These are phyloP conservation scores for Coluber constrictor DNA, from an alignment of 2,797 vertebrate genomes.

Conservation along the genomic window DNA sequence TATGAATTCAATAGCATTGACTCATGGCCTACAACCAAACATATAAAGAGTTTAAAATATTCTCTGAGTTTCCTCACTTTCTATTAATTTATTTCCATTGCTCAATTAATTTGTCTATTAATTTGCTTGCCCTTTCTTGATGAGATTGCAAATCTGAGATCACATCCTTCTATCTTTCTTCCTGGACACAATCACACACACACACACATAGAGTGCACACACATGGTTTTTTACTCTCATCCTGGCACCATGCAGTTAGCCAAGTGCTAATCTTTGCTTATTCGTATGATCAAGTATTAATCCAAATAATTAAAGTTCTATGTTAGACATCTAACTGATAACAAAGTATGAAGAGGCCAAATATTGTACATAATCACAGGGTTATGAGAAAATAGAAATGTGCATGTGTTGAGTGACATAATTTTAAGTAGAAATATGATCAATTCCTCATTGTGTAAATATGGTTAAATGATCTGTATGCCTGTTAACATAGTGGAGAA, in stretches of 20 bases:
- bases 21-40: background rate
- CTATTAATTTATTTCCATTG: background rate
- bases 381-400: background rate
- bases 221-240: background rate
- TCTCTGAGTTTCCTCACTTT: background rate
- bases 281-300: background rate
- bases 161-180: background rate
- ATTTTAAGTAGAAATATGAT: background rate
- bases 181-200: fast-evolving
- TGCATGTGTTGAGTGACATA: background rate
- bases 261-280: background rate
- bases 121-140: background rate
- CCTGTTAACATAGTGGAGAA: background rate
- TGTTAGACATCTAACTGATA: background rate
- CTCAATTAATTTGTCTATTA: background rate
- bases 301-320: background rate
- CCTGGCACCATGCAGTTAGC: background rate
- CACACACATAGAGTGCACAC: background rate
- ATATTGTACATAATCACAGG: background rate
- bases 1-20: background rate
- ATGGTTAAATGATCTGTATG: background rate
- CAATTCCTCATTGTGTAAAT: background rate
- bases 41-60: background rate
- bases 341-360: background rate
- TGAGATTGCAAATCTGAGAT: background rate